Base-by-base conservation (phyloP, 2,113 vertebrate genomes). In the Aldabrachelys gigantea region DNA sequence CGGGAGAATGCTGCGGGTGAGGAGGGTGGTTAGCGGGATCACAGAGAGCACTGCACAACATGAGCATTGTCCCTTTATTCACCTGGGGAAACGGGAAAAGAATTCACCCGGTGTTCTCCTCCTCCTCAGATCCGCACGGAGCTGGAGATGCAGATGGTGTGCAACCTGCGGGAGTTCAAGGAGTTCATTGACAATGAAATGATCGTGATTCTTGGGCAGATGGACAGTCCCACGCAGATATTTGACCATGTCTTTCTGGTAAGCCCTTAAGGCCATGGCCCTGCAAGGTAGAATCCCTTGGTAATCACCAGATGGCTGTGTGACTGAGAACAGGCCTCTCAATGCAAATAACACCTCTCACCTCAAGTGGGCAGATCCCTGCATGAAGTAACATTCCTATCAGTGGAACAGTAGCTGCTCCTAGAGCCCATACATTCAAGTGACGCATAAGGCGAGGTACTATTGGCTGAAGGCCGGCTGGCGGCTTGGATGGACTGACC, bases 151-250 rank as follows among this genome's bases (percentile, higher is more conserved):
- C 99, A 99, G 96, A 99, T 99, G 99, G 99, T 98, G 41, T 99
- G 99, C 83, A 99, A 99, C 98, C 98, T 99, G 96, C 97, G 99
- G 82, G 99, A 99, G 97, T 99, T 99, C 95, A 99, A 99, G 85
- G 99, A 99, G 94, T 99, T 99, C 98, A 99, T 99, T 69, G 99
- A 99, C 97, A 99, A 99, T 16, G 99, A 99, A 96, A 99, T 99
- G 99, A 99, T 99, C 10, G 98, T 99, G 95, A 99, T 99, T 97
- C 98, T 99, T 78, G 99, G 99, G 78, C 99, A 99, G 97, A 99
- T 99, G 99, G 99, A 99, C 98, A 99, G 99, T 94, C 99, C 99
- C 92, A 99, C 99, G 0, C 99, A 99, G 96, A 99, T 99, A 97
- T 99, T 99, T 89, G 99, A 99, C 87, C 99, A 99, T 2, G 99